These are phyloP conservation scores for Syrphus vitripennis DNA, from an alignment of 2,888 invertebrate species.

Conservation along the genomic window DNA sequence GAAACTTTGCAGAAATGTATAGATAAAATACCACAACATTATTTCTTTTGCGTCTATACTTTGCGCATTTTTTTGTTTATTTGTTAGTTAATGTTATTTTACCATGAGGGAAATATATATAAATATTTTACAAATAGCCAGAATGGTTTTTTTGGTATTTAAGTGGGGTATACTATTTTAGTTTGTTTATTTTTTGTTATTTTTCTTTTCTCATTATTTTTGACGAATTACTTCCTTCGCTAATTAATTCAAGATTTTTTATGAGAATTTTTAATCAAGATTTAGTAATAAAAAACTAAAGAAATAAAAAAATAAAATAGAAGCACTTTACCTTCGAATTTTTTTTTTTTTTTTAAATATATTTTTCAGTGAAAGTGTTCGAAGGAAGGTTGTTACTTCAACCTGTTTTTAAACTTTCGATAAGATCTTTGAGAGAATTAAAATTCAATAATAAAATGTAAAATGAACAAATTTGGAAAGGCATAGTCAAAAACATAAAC, in stretches of 20 bases:
- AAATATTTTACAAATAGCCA: background rate
- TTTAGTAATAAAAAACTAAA: background rate
- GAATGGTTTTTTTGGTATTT: background rate
- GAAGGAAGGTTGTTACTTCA: constrained; percentile 13
- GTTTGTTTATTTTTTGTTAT: background rate
- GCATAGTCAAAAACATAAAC: background rate
- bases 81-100: background rate
- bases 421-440: constrained; percentile 31
- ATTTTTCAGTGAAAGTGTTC: constrained; percentile 60
- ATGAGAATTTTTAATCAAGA: constrained; percentile 19
- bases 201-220: background rate
- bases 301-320: background rate
- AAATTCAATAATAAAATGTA: constrained; percentile 60
- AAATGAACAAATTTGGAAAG: constrained; percentile 51
- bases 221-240: constrained; percentile 1
- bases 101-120: background rate
- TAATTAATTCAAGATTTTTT: constrained; percentile 24
- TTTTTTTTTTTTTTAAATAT: too few relatives aligned
- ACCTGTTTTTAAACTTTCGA: constrained; percentile 62
- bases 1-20: background rate
- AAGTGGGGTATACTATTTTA: background rate
- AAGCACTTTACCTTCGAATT: constrained; percentile 6
- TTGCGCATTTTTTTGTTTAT: constrained; percentile 5
- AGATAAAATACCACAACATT: constrained; percentile 24
- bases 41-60: constrained; percentile 26